Percentiles rank a stretch among this genome's conserved stretches.
phyloP scores from a whole-genome alignment of 1,140 invertebrate species.

The Nephotettix cincticeps region DNA sequence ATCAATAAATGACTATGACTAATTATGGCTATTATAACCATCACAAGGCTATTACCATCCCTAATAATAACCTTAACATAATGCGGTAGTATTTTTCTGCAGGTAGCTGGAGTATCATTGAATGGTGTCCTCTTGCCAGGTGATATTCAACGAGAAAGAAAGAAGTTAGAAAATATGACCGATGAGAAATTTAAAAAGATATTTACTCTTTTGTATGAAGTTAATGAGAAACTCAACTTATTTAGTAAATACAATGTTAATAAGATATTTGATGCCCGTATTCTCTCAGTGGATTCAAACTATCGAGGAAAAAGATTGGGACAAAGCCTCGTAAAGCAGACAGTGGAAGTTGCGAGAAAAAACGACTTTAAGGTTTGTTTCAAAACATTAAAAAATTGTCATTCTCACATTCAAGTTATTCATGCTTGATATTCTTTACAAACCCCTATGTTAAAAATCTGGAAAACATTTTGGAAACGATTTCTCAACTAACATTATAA shows the following conservation, averaged over 20 bases:
- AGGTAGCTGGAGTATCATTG: constrained; percentile 66
- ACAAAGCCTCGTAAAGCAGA: constrained; percentile 63
- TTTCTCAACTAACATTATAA: too few species aligned
- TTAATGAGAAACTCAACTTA: constrained; percentile 60
- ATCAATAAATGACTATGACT: too few species aligned
- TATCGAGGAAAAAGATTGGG: constrained; percentile 70
- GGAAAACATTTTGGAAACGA: too few species aligned
- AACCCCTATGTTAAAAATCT: too few species aligned
- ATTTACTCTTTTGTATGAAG: constrained; percentile 61
- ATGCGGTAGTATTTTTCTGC: too few species aligned
- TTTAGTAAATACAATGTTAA: constrained; percentile 65
- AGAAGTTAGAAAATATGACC: constrained; percentile 54
- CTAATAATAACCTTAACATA: too few species aligned
- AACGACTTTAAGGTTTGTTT: constrained; percentile 66
- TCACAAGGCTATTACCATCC: too few species aligned
- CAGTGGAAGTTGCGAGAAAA: constrained; percentile 62
- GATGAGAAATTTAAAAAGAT: constrained; percentile 66
- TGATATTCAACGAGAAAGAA: constrained; percentile 57
- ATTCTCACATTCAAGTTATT: too few species aligned
- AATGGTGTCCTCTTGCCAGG: constrained; percentile 60
- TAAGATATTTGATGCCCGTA: constrained; percentile 74
- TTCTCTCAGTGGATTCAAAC: constrained; percentile 69
- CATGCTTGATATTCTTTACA: too few species aligned
- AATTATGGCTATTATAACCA: too few species aligned
- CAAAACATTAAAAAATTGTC: too few species aligned